These are phyloP conservation scores for Strix uralensis DNA, from an alignment of 2,113 vertebrate species.

Conservation along the genomic window DNA sequence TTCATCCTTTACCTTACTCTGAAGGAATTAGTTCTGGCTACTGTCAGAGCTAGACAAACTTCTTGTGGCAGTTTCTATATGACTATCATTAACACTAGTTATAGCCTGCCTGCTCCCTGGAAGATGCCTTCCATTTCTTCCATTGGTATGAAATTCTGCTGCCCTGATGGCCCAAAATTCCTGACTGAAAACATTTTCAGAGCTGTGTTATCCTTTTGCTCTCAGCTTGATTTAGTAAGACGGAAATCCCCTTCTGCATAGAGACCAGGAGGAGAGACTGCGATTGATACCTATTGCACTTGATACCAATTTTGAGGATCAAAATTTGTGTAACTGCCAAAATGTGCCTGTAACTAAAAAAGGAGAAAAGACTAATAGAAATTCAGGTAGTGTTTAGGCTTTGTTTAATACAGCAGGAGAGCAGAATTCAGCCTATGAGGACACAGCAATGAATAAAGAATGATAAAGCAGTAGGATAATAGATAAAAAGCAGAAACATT, in stretches of 20 bases:
- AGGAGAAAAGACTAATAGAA: background rate
- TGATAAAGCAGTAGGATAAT: background rate
- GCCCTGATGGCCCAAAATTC: background rate
- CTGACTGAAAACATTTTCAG: background rate
- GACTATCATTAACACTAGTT: background rate
- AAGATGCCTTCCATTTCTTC: background rate
- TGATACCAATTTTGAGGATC: background rate
- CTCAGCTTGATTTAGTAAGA: background rate
- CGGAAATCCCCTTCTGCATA: background rate
- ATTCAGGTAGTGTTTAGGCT: background rate
- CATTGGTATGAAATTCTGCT: background rate
- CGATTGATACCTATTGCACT: background rate
- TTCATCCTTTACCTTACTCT: background rate
- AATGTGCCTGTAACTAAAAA: background rate
- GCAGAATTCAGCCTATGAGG: background rate
- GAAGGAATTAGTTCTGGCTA: background rate
- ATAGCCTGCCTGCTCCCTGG: background rate
- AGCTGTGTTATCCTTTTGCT: background rate
- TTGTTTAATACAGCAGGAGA: background rate
- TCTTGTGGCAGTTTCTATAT: background rate
- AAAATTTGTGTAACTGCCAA: background rate
- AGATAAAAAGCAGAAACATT: background rate
- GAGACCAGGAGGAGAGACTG: background rate
- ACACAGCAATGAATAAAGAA: background rate
- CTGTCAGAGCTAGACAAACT: background rate